Base-by-base conservation (phyloP, 2,113 vertebrate genomes). In the Corythoichthys haematopterus region DNA sequence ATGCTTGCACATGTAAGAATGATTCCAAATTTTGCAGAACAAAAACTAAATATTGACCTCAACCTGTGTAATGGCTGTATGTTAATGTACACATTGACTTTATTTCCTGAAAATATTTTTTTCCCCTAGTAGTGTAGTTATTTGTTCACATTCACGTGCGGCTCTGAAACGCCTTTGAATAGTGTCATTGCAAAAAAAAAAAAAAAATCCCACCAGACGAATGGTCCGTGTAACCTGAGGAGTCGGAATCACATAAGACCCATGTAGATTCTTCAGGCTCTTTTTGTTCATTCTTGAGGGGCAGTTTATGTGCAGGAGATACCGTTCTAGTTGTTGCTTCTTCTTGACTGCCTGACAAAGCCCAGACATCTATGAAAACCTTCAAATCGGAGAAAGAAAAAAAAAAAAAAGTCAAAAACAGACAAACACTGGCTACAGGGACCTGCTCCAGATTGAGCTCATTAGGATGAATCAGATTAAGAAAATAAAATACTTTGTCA, bases 181-280 rank as follows among this genome's bases (percentile, higher is more conserved):
- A 35, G 2, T 10, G 10, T 62, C 10, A 28, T 28, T 28, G 20
- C 20, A 33, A 45, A 2, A 62, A 28, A 11, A 45, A 20, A 45
- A 20, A 33, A 36, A 35, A 59, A 16, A 20, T 0, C 81, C 60
- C 8, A 86, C 84, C 84, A 1, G 84, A 89, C 20, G 85, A 88
- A 9, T 82, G 69, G 43, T 89, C 79, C 0, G 85, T 81, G 73
- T 46, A 3, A 3, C 77, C 79, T 0, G 78, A 72, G 3, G 78
- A 65, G 5, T 76, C 77, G 0, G 0, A 13, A 2, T 12, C 35
- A 14, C 6, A 46, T 10, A 62, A 7, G 40, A 28, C n/a, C 40
- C 76, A 70, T 3, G 64, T 71, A 46, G 48, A 43, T 7, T 15
- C 65, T 1, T 13, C 65, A 7, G 5, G 40, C 20, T 1, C 13